Evolutionary conservation across 2,113 vertebrate species (phyloP), one percentile per base, ranked within the genome.

Genomic region (Cettia cetti): DNA sequence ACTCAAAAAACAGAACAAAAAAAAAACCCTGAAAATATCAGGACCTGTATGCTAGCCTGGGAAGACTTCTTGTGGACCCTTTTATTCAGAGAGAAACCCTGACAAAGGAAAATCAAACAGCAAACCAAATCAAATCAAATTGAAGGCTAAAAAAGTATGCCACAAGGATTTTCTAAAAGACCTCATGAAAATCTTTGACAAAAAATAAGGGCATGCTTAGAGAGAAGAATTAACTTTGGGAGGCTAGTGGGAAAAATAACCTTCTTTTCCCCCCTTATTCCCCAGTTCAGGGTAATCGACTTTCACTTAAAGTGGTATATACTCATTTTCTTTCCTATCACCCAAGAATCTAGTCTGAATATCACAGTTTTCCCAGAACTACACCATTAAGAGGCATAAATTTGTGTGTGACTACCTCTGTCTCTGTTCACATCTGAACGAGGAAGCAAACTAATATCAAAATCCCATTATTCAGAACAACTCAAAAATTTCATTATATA

Each of bases 251-350:
- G 79, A 40, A 94, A 90, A 90, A 88, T 65, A 74, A 83, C 80
- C 31, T 72, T 71, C 19, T 85, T 72, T 91, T 69, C 53, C 85
- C 92, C 50, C 26, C 37, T 82, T 79, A 65, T 33, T 87, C 61
- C 59, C 60, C 63, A 90, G 8, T 86, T 93, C 75, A 85, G 54
- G 22, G 42, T 88, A 87, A 90, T 80, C 2, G 1, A 88, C 90
- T 92, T 94, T 85, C 8, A 6, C 71, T 80, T 85, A 88, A 10
- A 54, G 52, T 0, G 0, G 42, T 60, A 81, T 90, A 88, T 50
- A 85, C 24, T 81, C 3, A 90, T 90, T 93, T 96, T 90, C 75
- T 93, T 83, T 63, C 47, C 54, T 74, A 39, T 82, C 20, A 93
- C 35, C 52, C 49, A 44, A 40, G 59, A 82, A 35, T 13, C 33